Percentiles rank a stretch among this genome's conserved stretches.
phyloP scores from a whole-genome alignment of 2,888 invertebrate genomes.

The Stenchaetothrips biformis region DNA sequence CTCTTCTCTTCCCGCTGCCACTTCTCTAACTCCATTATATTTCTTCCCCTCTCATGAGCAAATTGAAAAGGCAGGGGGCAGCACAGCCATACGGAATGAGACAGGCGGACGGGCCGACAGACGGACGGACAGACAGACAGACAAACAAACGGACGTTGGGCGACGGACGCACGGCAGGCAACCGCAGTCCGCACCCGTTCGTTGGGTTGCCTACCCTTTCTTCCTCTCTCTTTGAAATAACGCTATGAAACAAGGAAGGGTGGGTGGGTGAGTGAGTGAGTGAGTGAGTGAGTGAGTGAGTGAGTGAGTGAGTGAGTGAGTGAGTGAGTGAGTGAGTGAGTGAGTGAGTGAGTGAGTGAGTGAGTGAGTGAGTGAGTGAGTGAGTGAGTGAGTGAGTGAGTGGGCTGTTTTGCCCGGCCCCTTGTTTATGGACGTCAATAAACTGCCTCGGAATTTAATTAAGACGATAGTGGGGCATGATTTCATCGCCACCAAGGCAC shows the following conservation, averaged over 20 bases:
- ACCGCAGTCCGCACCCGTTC: too few relatives aligned
- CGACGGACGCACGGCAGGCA: too few relatives aligned
- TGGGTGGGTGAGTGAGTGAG: neutral
- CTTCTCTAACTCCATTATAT: slow-evolving; percentile 25
- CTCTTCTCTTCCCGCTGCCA: slow-evolving; percentile 3
- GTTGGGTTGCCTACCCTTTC: too few relatives aligned
- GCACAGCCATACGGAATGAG: neutral
- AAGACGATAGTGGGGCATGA: slow-evolving; percentile 4
- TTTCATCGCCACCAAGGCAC: neutral
- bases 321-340: neutral
- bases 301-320: neutral
- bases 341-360: neutral
- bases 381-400: too few relatives aligned
- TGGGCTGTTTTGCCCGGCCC: neutral
- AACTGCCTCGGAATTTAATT: slow-evolving; percentile 1
- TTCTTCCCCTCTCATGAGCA: slow-evolving; percentile 24
- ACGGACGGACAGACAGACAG: too few relatives aligned
- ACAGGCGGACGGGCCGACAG: neutral
- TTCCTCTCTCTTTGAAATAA: neutral
- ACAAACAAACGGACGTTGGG: too few relatives aligned
- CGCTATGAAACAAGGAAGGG: too few relatives aligned
- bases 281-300: neutral
- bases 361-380: too few relatives aligned
- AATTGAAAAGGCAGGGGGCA: slow-evolving; percentile 16
- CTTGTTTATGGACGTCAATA: slow-evolving; percentile 10